A percentile compares a stretch with the other conserved stretches of the same genome.
Conservation (phyloP, 2,797 vertebrate genomes). For the Sebastes miniatus region DNA sequence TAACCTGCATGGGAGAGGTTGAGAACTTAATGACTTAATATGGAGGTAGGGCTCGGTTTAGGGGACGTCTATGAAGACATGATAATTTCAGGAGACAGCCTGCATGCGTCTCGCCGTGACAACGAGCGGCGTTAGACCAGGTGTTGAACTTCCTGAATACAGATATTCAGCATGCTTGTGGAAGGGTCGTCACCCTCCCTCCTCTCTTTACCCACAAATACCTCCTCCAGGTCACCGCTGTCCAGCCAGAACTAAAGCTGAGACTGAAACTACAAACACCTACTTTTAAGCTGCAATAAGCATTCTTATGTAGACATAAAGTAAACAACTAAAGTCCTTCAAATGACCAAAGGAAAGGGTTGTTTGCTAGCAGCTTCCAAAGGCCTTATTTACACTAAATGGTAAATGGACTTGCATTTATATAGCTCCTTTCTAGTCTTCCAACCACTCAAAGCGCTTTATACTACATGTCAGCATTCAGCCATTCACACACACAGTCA, state of each 20-base stretch:
- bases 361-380: background rate
- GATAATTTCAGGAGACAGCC: slow-evolving; percentile 78
- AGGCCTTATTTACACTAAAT: background rate
- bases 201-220: slow-evolving; percentile 82
- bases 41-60: slow-evolving; percentile 54
- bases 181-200: slow-evolving; percentile 81
- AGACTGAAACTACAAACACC: background rate
- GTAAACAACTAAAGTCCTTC: background rate
- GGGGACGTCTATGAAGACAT: slow-evolving; percentile 85
- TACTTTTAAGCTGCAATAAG: background rate
- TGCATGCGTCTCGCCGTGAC: slow-evolving; percentile 62
- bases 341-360: background rate
- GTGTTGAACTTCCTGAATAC: slow-evolving; percentile 91
- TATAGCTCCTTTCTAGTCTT: too few relatives aligned
- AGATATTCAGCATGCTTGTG: slow-evolving; percentile 84
- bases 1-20: slow-evolving; percentile 69
- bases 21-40: slow-evolving; percentile 73
- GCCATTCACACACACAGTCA: too few relatives aligned
- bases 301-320: background rate
- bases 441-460: too few relatives aligned
- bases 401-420: too few relatives aligned
- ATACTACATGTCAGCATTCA: too few relatives aligned
- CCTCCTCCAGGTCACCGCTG: slow-evolving; percentile 32
- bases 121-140: slow-evolving; percentile 82
- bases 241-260: slow-evolving; percentile 13